Evolutionary conservation across 2,797 vertebrate genomes (phyloP).

Genomic region (Taenioides sp.): DNA sequence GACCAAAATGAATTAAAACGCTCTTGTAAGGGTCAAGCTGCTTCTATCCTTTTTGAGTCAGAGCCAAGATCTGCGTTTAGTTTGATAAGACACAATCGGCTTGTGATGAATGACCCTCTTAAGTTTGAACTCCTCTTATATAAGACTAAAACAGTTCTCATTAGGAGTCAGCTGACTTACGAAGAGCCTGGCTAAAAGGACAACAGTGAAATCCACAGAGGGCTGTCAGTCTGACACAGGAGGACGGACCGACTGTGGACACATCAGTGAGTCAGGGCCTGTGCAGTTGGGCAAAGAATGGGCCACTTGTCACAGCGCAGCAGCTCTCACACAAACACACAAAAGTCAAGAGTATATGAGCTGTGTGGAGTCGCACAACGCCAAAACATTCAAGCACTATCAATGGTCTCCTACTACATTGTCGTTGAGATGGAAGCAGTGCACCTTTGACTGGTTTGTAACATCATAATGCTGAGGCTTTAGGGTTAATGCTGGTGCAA

Average conservation of each 20-base stretch:
- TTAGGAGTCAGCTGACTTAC: background rate
- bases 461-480: background rate
- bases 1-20: slow-evolving; percentile 4
- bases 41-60: background rate
- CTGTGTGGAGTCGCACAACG: background rate
- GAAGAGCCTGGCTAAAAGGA: slow-evolving; percentile 1
- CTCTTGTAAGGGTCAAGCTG: slow-evolving; percentile 4
- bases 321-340: slow-evolving; percentile 15
- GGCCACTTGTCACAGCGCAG: slow-evolving; percentile 30
- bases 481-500: background rate
- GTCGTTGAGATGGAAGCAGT: background rate
- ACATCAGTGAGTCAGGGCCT: slow-evolving; percentile 35
- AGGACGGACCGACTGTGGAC: slow-evolving; percentile 8
- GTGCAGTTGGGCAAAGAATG: slow-evolving; percentile 44
- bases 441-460: background rate
- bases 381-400: background rate
- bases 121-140: background rate
- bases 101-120: background rate
- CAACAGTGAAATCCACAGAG: background rate
- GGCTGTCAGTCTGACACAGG: slow-evolving; percentile 8
- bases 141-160: background rate
- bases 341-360: slow-evolving; percentile 11
- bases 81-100: slow-evolving; percentile 1
- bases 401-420: background rate
- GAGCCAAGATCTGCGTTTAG: background rate